Conservation (phyloP, 2,888 invertebrate species). For the Trichopoda pennipes region DNA sequence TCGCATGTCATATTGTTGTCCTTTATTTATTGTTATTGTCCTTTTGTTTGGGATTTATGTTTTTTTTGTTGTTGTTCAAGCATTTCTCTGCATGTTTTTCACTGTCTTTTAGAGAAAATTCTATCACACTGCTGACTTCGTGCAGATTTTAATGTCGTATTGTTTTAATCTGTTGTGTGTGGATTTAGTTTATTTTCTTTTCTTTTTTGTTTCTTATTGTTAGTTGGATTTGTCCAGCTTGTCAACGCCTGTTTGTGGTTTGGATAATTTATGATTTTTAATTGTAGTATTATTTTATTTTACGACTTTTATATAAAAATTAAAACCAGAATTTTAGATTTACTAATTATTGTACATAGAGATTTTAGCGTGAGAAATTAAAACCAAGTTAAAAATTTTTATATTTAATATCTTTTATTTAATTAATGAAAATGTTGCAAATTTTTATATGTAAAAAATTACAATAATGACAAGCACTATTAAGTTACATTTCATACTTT, state of each 20-base stretch:
- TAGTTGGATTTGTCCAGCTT: conserved; percentile 66
- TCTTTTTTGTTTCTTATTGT: conserved; percentile 35
- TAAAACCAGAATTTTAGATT: neutral
- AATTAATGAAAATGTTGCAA: no score
- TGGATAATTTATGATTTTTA: conserved; percentile 58
- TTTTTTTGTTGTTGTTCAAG: neutral
- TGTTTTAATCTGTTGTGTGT: conserved; percentile 31
- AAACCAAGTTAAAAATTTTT: no score
- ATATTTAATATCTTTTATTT: no score
- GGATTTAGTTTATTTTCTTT: conserved; percentile 34
- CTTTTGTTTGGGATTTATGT: conserved; percentile 32
- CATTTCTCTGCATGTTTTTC: conserved; percentile 7
- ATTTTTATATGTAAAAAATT: no score
- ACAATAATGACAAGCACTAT: no score
- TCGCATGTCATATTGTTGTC: conserved; percentile 66
- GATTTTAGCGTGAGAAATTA: no score
- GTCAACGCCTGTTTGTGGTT: conserved; percentile 71
- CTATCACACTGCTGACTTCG: conserved; percentile 55
- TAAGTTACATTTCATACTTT: no score
- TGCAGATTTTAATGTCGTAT: conserved; percentile 23
- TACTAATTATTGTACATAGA: neutral
- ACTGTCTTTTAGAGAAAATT: conserved; percentile 23
- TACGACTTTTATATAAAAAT: neutral
- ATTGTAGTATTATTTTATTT: neutral
- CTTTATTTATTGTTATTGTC: conserved; percentile 29